phyloP scores from a whole-genome alignment of 1,140 invertebrate genomes.

The Drosophila erecta region DNA sequence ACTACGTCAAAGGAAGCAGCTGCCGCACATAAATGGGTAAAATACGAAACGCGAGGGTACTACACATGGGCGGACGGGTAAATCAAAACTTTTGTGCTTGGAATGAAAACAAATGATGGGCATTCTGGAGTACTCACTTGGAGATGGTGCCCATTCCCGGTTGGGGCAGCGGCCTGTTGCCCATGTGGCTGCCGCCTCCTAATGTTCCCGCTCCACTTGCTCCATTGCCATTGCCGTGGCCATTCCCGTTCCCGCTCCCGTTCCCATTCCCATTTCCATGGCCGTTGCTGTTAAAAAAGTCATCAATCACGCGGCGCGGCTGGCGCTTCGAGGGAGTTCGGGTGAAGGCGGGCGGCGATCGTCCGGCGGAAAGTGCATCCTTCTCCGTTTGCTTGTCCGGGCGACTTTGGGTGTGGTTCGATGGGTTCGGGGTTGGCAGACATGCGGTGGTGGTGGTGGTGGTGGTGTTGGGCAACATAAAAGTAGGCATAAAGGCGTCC shows the following conservation, averaged over 20 bases:
- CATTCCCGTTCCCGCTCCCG: neutral
- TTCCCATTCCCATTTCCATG: slow-evolving; percentile 16
- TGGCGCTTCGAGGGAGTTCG: slow-evolving; percentile 95
- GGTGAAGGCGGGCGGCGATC: slow-evolving; percentile 92
- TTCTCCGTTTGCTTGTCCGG: slow-evolving; percentile 88
- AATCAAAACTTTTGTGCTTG: slow-evolving; percentile 81
- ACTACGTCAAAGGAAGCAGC: slow-evolving; percentile 63
- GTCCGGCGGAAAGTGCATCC: slow-evolving; percentile 87
- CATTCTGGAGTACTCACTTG: slow-evolving; percentile 75
- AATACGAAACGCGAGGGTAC: slow-evolving; percentile 5
- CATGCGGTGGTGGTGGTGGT: slow-evolving; percentile 61
- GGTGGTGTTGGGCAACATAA: slow-evolving; percentile 61
- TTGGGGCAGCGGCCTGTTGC: slow-evolving; percentile 66
- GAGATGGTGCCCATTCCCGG: slow-evolving; percentile 65
- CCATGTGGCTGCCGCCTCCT: slow-evolving; percentile 47
- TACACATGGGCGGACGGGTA: slow-evolving; percentile 49
- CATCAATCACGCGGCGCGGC: slow-evolving; percentile 91
- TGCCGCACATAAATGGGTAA: slow-evolving; percentile 28
- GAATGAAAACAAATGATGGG: slow-evolving; percentile 82
- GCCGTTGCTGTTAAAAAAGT: slow-evolving; percentile 86
- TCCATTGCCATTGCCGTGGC: slow-evolving; percentile 8
- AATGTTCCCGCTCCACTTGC: slow-evolving; percentile 9
- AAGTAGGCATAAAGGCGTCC: slow-evolving; percentile 78
- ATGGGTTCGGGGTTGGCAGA: slow-evolving; percentile 41
- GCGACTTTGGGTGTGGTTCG: slow-evolving; percentile 84